Conservation (phyloP, 2,113 vertebrate genomes). For the Pontoporia blainvillei region DNA sequence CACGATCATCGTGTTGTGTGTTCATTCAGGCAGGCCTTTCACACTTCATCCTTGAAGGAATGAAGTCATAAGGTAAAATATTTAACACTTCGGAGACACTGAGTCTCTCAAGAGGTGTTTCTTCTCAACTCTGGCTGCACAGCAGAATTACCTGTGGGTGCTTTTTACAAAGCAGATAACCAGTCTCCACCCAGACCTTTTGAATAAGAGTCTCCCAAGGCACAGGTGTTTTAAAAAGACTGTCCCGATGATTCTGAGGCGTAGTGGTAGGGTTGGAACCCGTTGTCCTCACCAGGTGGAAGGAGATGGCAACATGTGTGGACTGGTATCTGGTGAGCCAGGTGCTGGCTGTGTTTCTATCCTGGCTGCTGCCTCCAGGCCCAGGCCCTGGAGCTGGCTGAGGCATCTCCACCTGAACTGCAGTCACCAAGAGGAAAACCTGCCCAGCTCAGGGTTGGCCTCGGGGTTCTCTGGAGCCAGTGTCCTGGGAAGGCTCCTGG, state of each 20-base stretch:
- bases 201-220: too few relatives aligned
- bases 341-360: background rate
- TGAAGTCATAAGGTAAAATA: background rate
- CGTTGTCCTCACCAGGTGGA: background rate
- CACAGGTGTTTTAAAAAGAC: background rate
- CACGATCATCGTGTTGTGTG: background rate
- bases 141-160: background rate
- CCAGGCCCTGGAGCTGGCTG: background rate
- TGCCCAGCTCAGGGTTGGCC: background rate
- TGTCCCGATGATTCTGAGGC: accelerated
- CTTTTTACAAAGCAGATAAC: background rate
- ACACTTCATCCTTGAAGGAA: background rate
- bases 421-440: background rate
- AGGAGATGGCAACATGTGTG: background rate
- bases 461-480: background rate
- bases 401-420: background rate
- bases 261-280: background rate
- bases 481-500: background rate
- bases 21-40: background rate
- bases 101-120: background rate
- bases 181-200: background rate
- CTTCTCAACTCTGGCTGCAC: background rate
- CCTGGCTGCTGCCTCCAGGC: background rate
- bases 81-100: background rate
- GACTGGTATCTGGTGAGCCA: background rate